phyloP scores from a whole-genome alignment of 1,140 invertebrate genomes.

The Apis laboriosa region DNA sequence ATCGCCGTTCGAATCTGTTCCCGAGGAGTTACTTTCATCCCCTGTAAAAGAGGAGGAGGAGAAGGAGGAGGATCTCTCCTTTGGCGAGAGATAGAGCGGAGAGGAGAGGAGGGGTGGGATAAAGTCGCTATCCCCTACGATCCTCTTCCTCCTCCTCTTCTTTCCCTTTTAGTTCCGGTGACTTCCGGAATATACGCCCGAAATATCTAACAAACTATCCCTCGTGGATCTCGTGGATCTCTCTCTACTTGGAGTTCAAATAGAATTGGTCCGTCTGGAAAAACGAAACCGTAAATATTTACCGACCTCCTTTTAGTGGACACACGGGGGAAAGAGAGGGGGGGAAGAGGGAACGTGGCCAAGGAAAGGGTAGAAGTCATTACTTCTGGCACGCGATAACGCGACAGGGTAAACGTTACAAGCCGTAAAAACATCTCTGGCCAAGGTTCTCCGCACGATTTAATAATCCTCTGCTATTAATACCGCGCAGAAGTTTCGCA shows the following conservation, averaged over 20 bases:
- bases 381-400: background rate
- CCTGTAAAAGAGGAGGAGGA: background rate
- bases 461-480: slow-evolving; percentile 8
- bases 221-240: background rate
- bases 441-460: background rate
- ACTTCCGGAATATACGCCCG: background rate
- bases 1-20: slow-evolving; percentile 19
- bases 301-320: slow-evolving; percentile 28
- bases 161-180: slow-evolving; percentile 12
- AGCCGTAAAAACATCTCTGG: background rate
- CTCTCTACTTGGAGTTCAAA: slow-evolving; percentile 34
- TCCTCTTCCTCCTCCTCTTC: background rate
- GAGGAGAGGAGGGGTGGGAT: background rate
- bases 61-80: background rate
- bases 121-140: background rate
- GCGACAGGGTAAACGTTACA: background rate
- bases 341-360: background rate
- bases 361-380: background rate
- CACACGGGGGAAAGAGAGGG: background rate
- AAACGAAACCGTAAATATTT: slow-evolving; percentile 49
- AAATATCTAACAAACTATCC: slow-evolving; percentile 15
- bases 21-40: background rate
- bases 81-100: too few species aligned
- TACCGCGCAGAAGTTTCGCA: background rate
- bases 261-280: slow-evolving; percentile 28